phyloP scores from a whole-genome alignment of 1,140 invertebrate genomes.

The Heterodera schachtii region DNA sequence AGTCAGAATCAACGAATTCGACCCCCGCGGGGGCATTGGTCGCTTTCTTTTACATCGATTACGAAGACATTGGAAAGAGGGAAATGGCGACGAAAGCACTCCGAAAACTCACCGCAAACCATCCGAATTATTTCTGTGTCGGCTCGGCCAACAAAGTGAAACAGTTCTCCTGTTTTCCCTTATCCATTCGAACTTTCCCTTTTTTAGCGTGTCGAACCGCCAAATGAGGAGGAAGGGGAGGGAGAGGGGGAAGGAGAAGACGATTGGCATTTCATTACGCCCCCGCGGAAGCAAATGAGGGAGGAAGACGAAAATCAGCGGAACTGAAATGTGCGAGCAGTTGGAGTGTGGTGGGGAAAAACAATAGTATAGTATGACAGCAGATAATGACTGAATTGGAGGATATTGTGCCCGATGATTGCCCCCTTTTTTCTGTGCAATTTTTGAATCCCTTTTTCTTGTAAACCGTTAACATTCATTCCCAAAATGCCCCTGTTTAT shows the following conservation, averaged over 20 bases:
- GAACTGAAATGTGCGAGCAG: no score
- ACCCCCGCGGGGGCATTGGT: not conserved
- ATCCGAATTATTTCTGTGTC: not conserved
- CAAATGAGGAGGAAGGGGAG: not conserved
- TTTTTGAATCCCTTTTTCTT: no score
- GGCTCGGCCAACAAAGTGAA: not conserved
- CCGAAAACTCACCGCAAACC: not conserved
- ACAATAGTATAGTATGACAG: no score
- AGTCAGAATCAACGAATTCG: not conserved
- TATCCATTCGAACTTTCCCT: no score
- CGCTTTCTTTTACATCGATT: not conserved
- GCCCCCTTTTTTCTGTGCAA: no score
- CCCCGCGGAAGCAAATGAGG: not conserved
- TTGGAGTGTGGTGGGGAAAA: no score
- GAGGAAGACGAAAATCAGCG: not conserved
- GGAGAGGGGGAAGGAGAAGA: not conserved
- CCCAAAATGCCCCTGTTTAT: no score
- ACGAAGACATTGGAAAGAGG: not conserved
- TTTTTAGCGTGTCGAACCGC: not conserved
- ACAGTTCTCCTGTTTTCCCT: not conserved
- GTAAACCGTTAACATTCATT: no score
- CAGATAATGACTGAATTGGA: no score
- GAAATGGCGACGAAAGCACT: not conserved
- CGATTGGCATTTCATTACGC: not conserved
- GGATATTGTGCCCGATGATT: no score